Conservation (phyloP, 2,113 vertebrate species). For the Datnioides undecimradiatus region DNA sequence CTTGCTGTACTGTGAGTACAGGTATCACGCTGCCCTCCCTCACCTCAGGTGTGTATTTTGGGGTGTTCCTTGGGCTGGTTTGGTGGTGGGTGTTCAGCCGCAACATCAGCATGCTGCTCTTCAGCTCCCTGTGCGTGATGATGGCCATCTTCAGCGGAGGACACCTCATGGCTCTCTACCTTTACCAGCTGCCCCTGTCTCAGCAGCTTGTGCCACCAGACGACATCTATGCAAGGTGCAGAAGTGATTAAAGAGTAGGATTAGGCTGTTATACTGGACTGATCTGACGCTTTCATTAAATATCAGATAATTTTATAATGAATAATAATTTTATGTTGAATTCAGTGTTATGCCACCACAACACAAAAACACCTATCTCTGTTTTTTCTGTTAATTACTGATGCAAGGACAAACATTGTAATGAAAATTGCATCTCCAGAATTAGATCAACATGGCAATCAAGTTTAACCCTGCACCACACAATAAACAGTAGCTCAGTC, state of each 20-base stretch:
- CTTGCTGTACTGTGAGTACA: conserved; percentile 52
- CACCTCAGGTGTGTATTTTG: conserved; percentile 86
- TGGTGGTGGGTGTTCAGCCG: conserved; percentile 86
- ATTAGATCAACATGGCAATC: no score
- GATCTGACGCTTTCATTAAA: not conserved
- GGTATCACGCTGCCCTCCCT: conserved; percentile 85
- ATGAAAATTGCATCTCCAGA: no score
- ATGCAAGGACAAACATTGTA: no score
- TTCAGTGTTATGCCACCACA: no score
- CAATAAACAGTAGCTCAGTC: no score
- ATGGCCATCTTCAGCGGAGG: conserved; percentile 84
- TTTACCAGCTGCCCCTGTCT: conserved; percentile 86
- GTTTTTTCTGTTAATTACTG: no score
- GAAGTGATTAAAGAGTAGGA: not conserved
- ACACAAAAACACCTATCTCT: no score
- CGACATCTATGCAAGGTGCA: conserved; percentile 84
- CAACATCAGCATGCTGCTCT: conserved; percentile 77
- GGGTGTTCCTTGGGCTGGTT: conserved; percentile 83
- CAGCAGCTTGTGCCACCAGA: conserved; percentile 83
- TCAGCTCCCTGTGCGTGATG: conserved; percentile 86
- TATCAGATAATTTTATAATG: not conserved
- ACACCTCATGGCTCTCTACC: conserved; percentile 83
- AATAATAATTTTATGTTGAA: not conserved
- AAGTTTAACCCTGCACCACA: no score
- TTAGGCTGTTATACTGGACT: not conserved